A percentile compares a stretch with the other conserved stretches of the same genome.
Conservation (phyloP, 2,797 vertebrate genomes). For the Scarus forsteni region DNA sequence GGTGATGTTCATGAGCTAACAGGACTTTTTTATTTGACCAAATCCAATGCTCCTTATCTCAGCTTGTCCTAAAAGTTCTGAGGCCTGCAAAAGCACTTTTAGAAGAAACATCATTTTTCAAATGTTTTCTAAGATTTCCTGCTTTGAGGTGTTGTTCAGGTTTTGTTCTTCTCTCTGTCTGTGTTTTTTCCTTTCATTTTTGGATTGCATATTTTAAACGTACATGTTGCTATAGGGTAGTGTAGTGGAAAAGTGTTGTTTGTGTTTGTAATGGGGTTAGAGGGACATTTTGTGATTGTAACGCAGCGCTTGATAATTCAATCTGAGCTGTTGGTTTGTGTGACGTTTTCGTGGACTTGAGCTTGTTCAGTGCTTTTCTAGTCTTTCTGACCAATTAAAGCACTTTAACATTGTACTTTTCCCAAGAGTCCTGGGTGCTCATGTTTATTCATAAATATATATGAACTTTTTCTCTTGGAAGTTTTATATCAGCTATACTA, state of each 20-base stretch:
- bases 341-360: not conserved
- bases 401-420: not conserved
- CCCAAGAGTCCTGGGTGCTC: slow-evolving; percentile 8
- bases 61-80: not conserved
- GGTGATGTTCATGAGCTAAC: not conserved
- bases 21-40: not conserved
- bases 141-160: slow-evolving; percentile 2
- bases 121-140: not conserved
- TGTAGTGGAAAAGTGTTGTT: slow-evolving; percentile 29
- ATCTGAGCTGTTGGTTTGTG: slow-evolving; percentile 6
- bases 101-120: slow-evolving; percentile 13
- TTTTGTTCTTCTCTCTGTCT: not conserved
- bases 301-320: not conserved
- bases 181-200: not conserved
- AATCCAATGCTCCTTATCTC: not conserved
- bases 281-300: slow-evolving; percentile 29
- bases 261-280: slow-evolving; percentile 23
- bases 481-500: too few relatives aligned
- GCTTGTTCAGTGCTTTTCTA: too few relatives aligned
- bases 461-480: not conserved
- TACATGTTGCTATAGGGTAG: slow-evolving; percentile 12
- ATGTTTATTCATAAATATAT: not conserved
- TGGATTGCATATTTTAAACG: slow-evolving; percentile 5
- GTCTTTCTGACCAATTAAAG: too few relatives aligned
- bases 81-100: slow-evolving; percentile 48